These are phyloP conservation scores for Pelagia noctiluca DNA, from an alignment of 30 jellyfish, hydroid and myxozoan genomes.

Conservation along the genomic window DNA sequence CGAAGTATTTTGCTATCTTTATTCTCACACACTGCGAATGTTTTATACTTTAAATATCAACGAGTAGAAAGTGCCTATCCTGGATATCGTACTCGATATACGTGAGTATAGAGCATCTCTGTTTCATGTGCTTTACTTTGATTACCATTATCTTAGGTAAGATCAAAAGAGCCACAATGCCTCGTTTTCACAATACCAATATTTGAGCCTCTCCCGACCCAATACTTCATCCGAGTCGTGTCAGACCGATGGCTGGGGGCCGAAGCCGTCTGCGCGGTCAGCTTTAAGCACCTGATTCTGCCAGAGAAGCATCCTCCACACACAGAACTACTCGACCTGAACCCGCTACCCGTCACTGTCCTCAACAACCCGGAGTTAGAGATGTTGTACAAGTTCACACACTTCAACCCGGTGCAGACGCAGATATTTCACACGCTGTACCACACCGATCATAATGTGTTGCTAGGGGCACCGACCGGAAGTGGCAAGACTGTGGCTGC, in stretches of 20 bases:
- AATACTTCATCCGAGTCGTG: constrained; percentile 91
- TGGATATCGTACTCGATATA: no score
- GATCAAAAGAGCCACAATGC: constrained; percentile 85
- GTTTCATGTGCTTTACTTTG: background rate
- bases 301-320: constrained; percentile 99
- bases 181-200: constrained; percentile 96
- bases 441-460: constrained; percentile 90
- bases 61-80: no score
- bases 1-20: no score
- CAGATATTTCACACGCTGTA: constrained; percentile 97
- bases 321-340: constrained; percentile 92
- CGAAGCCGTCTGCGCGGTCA: constrained; percentile 94
- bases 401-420: constrained; percentile 99
- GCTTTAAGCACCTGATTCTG: constrained; percentile 90
- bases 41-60: background rate
- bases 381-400: constrained; percentile 80
- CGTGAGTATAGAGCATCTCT: background rate
- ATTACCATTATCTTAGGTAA: constrained; percentile 65
- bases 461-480: constrained; percentile 99
- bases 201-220: constrained; percentile 99
- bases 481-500: constrained; percentile 99
- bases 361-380: constrained; percentile 80
- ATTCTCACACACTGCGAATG: background rate
- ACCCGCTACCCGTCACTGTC: constrained; percentile 95
- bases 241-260: constrained; percentile 99